Evolutionary conservation across 2,113 vertebrate genomes (phyloP).

Genomic region (Cryptomyrus ogoouensis): DNA sequence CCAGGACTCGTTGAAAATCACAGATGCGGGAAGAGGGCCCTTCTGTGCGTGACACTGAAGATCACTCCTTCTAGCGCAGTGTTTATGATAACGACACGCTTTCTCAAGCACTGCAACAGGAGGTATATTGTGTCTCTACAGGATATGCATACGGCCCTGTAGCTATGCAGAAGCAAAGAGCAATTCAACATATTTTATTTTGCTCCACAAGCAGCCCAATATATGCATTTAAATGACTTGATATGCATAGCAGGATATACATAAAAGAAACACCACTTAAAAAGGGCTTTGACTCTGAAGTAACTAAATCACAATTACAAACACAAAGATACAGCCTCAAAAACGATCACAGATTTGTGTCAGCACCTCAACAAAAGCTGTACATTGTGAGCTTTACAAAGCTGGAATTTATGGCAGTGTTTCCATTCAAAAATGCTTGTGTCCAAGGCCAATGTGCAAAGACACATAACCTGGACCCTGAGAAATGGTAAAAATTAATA

Average conservation of each 20-base stretch:
- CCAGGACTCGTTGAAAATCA: background rate
- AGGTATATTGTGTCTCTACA: background rate
- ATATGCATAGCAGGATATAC: background rate
- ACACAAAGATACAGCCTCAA: background rate
- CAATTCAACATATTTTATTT: background rate
- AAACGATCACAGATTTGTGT: background rate
- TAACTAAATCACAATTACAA: background rate
- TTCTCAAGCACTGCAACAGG: constrained; percentile 4
- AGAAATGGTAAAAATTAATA: background rate
- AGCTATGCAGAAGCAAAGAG: background rate
- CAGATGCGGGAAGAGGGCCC: constrained; percentile 11
- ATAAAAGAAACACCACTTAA: background rate
- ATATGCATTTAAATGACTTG: background rate
- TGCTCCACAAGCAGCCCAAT: background rate
- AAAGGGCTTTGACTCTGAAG: background rate
- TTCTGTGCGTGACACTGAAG: background rate
- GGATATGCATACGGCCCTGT: background rate
- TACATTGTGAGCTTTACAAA: background rate
- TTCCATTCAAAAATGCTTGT: background rate
- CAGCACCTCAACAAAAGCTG: background rate
- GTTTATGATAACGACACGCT: background rate
- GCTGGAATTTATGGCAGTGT: background rate
- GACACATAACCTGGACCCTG: background rate
- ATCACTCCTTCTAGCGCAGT: background rate
- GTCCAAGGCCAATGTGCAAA: background rate